Base-by-base conservation (phyloP, 2,888 invertebrate species). In the Lymantria monacha region DNA sequence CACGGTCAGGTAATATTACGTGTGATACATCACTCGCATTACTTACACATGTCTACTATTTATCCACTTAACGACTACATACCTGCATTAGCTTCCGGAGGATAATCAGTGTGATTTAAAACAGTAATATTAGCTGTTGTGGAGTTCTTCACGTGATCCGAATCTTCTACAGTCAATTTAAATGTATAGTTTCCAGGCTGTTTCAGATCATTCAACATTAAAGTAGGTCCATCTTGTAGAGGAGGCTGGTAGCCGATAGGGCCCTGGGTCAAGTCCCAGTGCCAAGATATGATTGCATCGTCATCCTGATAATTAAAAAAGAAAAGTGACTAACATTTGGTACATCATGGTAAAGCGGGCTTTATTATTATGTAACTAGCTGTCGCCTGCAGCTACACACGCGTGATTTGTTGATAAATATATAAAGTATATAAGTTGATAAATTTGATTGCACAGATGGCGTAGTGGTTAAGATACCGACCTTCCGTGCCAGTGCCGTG, bases 11-110 rank as follows among this genome's bases (percentile, higher is more conserved):
- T n/a, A n/a, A n/a, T n/a, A n/a, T n/a, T n/a, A n/a, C n/a, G n/a
- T n/a, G n/a, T n/a, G n/a, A n/a, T n/a, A n/a, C n/a, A n/a, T n/a
- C n/a, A n/a, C n/a, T n/a, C n/a, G n/a, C n/a, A n/a, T n/a, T n/a
- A n/a, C n/a, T n/a, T n/a, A n/a, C n/a, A n/a, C n/a, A n/a, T n/a
- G n/a, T n/a, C n/a, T n/a, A n/a, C n/a, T n/a, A n/a, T n/a, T n/a
- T n/a, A n/a, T n/a, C n/a, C 22, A 2, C 22, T 22, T 22, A 5
- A 22, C 22, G 22, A 22, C 22, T 7, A 46, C 45, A 57, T 75
- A 93, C 94, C 95, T 44, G 98, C 98, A 92, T 98, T 98, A 0
- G 98, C 98, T 79, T 97, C 97, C 0, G 98, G 98, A 0, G 98
- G 98, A 87, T 98, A 98, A 80, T 99, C 98, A 0, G 95, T 97